Base-by-base conservation (phyloP, 2,113 vertebrate species). In the Eretmochelys imbricata region DNA sequence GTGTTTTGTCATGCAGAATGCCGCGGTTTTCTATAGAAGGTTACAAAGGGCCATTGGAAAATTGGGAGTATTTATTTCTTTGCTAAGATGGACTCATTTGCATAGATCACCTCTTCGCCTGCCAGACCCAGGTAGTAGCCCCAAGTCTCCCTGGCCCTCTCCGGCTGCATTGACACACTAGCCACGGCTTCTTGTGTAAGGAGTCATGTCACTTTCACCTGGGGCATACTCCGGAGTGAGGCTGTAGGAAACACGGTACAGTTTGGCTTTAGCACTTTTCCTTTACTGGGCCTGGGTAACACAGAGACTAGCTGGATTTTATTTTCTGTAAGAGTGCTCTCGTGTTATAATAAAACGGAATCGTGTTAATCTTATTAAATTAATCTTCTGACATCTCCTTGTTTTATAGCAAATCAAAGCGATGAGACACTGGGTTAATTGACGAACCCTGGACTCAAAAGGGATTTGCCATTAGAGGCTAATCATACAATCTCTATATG, bases 1-100 rank as follows among this genome's bases (percentile, higher is more conserved):
- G 98, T 98, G 98, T 98, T 99, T 99, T 99, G 99, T 99, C 98
- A 99, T 99, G 99, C 99, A 99, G 99, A 99, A 98, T 98, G 98
- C 98, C 96, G 94, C 98, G 97, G 89, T 98, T 99, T 99, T 99
- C 98, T 99, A 99, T 99, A 98, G 98, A 97, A 97, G 97, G 98
- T 98, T 98, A 98, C 98, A 98, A 98, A 98, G 97, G 97, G 97
- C 97, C 98, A 93, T 98, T 98, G 98, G 98, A 98, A 98, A 97
- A 97, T 97, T 89, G 87, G 91, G 93, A 75, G 93, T 95, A 85
- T 87, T 98, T 97, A 95, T 98, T 98, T 96, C 96, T 97, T 75
- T 87, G 85, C 95, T 85, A 94, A 95, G 95, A 88, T 96, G 82
- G 93, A 91, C 84, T 94, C 69, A 98, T 95, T 98, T 98, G 98